Conservation (phyloP, 2,888 invertebrate species). For the Epiblema foenella region DNA sequence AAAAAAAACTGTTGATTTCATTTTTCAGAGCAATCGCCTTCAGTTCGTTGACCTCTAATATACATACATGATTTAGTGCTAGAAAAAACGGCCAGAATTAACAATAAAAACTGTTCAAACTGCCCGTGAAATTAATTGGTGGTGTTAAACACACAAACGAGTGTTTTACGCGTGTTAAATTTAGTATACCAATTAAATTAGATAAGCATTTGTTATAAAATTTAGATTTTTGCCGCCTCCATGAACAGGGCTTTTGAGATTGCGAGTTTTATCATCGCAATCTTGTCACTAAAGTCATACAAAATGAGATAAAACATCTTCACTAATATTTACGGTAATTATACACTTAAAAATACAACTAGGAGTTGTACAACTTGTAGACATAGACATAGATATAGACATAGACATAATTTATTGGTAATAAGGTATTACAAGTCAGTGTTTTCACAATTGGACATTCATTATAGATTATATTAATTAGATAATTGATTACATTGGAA, state of each 20-base stretch:
- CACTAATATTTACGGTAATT: too few relatives aligned
- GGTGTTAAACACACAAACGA: slow-evolving; percentile 27
- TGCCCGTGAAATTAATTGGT: slow-evolving; percentile 38
- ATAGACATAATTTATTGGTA: too few relatives aligned
- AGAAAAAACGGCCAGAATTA: slow-evolving; percentile 26
- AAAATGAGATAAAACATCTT: too few relatives aligned
- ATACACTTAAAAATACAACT: too few relatives aligned
- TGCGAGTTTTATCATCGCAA: neutral
- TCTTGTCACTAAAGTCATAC: too few relatives aligned
- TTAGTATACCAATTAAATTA: slow-evolving; percentile 33
- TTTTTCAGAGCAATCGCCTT: slow-evolving; percentile 26
- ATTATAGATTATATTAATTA: too few relatives aligned
- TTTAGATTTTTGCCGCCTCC: slow-evolving; percentile 27
- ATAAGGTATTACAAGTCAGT: too few relatives aligned
- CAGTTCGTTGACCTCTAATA: slow-evolving; percentile 15
- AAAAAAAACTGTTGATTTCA: slow-evolving; percentile 12
- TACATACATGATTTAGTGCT: slow-evolving; percentile 19
- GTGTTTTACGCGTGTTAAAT: slow-evolving; percentile 31
- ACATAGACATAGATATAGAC: too few relatives aligned
- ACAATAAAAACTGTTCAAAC: slow-evolving; percentile 19
- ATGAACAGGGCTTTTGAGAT: slow-evolving; percentile 4
- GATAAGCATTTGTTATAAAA: slow-evolving; percentile 20
- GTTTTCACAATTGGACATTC: too few relatives aligned
- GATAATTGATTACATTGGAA: too few relatives aligned
- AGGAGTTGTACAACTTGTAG: too few relatives aligned